These are phyloP conservation scores for Sminthurinus signatus DNA, from an alignment of 1,140 invertebrate genomes.

Conservation along the genomic window DNA sequence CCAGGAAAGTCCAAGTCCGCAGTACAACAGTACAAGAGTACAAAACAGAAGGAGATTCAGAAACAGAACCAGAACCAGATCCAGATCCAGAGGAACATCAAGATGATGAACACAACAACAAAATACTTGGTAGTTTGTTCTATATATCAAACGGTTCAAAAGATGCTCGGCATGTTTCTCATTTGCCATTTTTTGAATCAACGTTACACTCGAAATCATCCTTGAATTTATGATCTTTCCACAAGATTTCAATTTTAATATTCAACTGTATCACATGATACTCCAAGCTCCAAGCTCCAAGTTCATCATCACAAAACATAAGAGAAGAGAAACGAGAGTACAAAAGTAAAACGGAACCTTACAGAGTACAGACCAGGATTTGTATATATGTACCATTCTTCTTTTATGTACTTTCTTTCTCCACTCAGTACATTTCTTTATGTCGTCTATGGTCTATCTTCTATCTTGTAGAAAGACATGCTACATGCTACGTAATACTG, in stretches of 20 bases:
- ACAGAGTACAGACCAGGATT: too few relatives aligned
- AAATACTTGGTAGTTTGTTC: too few relatives aligned
- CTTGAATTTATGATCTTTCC: constrained; percentile 15
- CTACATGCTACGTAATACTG: too few relatives aligned
- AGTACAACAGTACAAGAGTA: background rate
- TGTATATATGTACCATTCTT: background rate
- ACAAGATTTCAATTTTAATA: constrained; percentile 21
- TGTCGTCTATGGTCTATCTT: too few relatives aligned
- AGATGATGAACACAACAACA: too few relatives aligned
- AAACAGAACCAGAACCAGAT: background rate
- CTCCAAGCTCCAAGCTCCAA: background rate
- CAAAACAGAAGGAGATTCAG: background rate
- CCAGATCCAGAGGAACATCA: too few relatives aligned
- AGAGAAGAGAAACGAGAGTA: too few relatives aligned
- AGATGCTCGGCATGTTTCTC: constrained; percentile 1
- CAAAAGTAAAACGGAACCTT: too few relatives aligned
- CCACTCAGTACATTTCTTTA: too few relatives aligned
- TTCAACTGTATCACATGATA: background rate
- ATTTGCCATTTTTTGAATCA: constrained; percentile 8
- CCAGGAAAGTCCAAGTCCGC: constrained; percentile 1
- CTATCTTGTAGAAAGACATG: too few relatives aligned
- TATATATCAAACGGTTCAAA: too few relatives aligned
- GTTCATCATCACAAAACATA: background rate
- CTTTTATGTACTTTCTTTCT: too few relatives aligned
- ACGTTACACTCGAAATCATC: constrained; percentile 1